Base-by-base conservation (phyloP, 2,113 vertebrate genomes). In the Percopsis transmontana region DNA sequence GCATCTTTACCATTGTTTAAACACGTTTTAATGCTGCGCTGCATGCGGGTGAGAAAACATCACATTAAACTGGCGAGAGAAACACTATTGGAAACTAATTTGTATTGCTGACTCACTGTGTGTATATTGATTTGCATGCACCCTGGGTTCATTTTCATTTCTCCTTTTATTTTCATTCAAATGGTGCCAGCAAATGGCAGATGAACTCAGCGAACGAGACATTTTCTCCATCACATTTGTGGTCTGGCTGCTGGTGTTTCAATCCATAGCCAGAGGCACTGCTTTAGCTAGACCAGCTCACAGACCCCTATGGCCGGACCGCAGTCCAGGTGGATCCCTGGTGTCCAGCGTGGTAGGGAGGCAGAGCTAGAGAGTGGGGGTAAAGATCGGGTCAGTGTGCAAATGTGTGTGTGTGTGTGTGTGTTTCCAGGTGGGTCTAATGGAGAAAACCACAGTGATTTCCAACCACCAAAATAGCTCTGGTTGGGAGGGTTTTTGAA, bases 41-140 rank as follows among this genome's bases (percentile, higher is more conserved):
- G 70, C 70, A 64, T 7, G 39, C 53, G 19, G 81, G 66, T 33
- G 21, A 62, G 54, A 77, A 58, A 81, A 81, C 57, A 63, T 74
- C 66, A 61, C 62, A 66, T 77, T 74, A 51, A 58, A 58, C 19
- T 7, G 18, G 54, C 56, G 48, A 56, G 77, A 62, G 41, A 68
- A 76, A 63, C 10, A 20, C 71, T 68, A 80, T 81, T 71, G 59
- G 65, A 80, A 78, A 72, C 53, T 57, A 74, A 75, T 57, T 64
- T 62, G 52, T 52, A 23, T 54, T 27, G 50, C 73, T 80, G 81
- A 75, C 56, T 83, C 71, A 21, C 23, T 72, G 48, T 64, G 50
- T 5, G 7, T 20, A 42, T 77, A 86, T 79, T 83, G 84, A 85
- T 84, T 80, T 75, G 20, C 56, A 72, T 64, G 63, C 53, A 70